Conservation (phyloP, 1,140 invertebrate species). For the Brachionus asplanchnoidis region DNA sequence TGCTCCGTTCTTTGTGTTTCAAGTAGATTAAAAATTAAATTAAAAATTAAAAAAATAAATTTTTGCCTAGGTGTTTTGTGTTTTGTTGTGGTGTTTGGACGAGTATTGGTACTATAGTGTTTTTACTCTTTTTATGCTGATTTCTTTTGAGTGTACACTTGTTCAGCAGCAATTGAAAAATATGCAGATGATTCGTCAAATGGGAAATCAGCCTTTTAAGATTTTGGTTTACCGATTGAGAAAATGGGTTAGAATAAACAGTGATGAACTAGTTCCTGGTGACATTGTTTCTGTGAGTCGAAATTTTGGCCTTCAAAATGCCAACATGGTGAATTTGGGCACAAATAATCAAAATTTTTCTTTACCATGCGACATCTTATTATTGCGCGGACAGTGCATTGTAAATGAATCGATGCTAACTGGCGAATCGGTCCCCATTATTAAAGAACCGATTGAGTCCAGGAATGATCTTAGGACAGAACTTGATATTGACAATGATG, state of each 20-base stretch:
- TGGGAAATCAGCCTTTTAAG: constrained; percentile 87
- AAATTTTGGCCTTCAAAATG: constrained; percentile 11
- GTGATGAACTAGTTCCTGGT: constrained; percentile 84
- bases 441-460: constrained; percentile 62
- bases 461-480: constrained; percentile 63
- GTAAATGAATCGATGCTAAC: constrained; percentile 97
- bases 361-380: constrained; percentile 91
- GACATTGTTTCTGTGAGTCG: constrained; percentile 86
- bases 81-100: constrained; percentile 94
- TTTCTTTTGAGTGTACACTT: constrained; percentile 94
- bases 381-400: constrained; percentile 87
- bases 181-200: constrained; percentile 98
- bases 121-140: constrained; percentile 93
- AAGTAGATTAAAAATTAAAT: constrained; percentile 60
- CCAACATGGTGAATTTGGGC: background rate
- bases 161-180: constrained; percentile 95
- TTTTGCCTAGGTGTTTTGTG: constrained; percentile 68
- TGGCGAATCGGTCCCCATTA: constrained; percentile 92
- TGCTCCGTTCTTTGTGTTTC: constrained; percentile 92
- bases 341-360: background rate
- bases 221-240: constrained; percentile 80
- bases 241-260: constrained; percentile 80
- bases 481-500: constrained; percentile 79
- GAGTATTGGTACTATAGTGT: constrained; percentile 96
- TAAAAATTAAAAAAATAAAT: background rate